A percentile compares a stretch with the other conserved stretches of the same genome.
Evolutionary conservation across 2,113 vertebrate genomes (phyloP).

Genomic region (Solenodon paradoxus): DNA sequence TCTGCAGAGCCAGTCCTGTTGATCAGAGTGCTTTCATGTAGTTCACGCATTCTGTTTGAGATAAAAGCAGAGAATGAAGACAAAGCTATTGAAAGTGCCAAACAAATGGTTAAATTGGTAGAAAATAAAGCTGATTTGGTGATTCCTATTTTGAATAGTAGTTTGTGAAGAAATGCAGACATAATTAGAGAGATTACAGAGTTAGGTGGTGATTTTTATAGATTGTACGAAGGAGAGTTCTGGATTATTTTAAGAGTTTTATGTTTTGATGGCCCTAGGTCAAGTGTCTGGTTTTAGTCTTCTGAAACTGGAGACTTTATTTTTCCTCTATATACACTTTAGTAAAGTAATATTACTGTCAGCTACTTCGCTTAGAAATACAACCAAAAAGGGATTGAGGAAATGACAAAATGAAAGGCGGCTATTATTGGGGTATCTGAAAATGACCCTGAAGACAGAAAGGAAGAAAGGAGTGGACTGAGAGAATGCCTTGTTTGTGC

Average conservation of each 20-base stretch:
- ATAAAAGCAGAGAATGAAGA: slow-evolving; percentile 27
- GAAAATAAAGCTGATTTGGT: slow-evolving; percentile 9
- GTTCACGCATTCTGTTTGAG: not conserved
- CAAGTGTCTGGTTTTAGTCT: slow-evolving; percentile 67
- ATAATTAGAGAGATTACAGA: slow-evolving; percentile 54
- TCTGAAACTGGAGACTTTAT: slow-evolving; percentile 38
- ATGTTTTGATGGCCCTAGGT: slow-evolving; percentile 59
- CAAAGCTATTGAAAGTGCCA: slow-evolving; percentile 34
- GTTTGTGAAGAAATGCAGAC: slow-evolving; percentile 56
- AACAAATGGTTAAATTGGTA: slow-evolving; percentile 22
- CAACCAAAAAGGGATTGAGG: not conserved
- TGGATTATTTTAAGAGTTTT: slow-evolving; percentile 63
- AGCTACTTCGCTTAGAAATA: slow-evolving; percentile 43
- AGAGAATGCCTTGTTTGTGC: not conserved
- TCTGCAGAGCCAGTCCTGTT: fast-evolving
- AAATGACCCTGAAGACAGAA: not conserved
- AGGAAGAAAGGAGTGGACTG: not conserved
- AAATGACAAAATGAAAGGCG: not conserved
- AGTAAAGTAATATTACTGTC: slow-evolving; percentile 43
- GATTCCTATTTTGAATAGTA: slow-evolving; percentile 37
- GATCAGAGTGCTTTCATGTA: not conserved
- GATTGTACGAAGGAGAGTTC: slow-evolving; percentile 14
- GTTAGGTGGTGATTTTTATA: slow-evolving; percentile 55
- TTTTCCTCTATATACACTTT: slow-evolving; percentile 20
- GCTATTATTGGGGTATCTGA: not conserved